Base-by-base conservation (phyloP, 2,888 invertebrate species). In the Cecidostiba fungosa region DNA sequence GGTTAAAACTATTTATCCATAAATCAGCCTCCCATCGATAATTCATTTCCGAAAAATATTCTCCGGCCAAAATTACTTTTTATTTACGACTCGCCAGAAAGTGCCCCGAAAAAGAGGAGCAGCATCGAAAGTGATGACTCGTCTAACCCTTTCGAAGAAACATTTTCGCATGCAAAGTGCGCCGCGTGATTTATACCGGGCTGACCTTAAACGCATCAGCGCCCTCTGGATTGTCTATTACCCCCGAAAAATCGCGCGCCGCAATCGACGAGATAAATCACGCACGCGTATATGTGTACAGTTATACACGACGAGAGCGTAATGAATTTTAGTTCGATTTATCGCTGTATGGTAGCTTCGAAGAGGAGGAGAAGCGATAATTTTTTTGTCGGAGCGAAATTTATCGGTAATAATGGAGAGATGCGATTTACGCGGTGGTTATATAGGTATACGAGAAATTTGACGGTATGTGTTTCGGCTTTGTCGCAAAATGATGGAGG, bases 21-120 rank as follows among this genome's bases (percentile, higher is more conserved):
- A 82, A 85, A 85, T 85, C 85, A 85, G 54, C n/a, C n/a, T 39
- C 82, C n/a, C 79, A 70, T 79, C 85, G 82, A 85, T 85, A 85
- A 85, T 85, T 85, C 82, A 85, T 82, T 82, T 77, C 85, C 81
- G 50, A 82, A 82, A 82, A 82, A 77, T 70, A 8, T 29, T 50
- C 79, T 14, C 69, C 43, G 14, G n/a, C 29, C 82, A 70, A 82
- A 83, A 86, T 86, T 86, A 32, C 86, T 73, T 86, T 84, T 86
- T 86, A 86, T 86, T 86, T 86, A 86, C 80, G 79, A 85, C 73
- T 69, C 29, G 29, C 82, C 36, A 14, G 59, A 73, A 72, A 70
- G 54, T 36, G 10, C 26, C 14, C 62, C 32, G n/a, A 70, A 50
- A 50, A 50, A 50, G 47, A 26, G 10, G 16, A 77, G 23, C 23